phyloP scores from a whole-genome alignment of 2,797 vertebrate genomes.

The Xiphorhynchus erythropygius region DNA sequence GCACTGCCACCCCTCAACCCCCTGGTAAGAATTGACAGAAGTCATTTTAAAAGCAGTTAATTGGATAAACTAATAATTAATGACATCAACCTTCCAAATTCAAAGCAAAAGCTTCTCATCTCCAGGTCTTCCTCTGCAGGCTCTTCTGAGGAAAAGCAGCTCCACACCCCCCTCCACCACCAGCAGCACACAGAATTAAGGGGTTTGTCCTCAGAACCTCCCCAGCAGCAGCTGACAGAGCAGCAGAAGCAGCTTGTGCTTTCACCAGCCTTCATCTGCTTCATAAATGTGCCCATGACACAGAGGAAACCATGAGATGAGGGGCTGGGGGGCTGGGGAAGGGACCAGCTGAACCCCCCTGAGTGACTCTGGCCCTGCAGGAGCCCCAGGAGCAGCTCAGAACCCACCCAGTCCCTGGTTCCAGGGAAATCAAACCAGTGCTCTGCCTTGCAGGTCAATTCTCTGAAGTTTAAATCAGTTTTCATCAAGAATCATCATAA shows the following conservation, averaged over 20 bases:
- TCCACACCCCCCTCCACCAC: neutral
- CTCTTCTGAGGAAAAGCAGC: neutral
- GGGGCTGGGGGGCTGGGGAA: neutral
- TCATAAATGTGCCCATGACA: rapidly evolving
- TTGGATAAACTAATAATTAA: neutral
- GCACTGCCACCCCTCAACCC: rapidly evolving
- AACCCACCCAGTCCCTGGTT: neutral
- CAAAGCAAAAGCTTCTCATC: neutral
- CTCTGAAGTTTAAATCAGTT: neutral
- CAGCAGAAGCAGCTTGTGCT: neutral
- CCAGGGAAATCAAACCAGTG: rapidly evolving
- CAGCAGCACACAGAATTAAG: neutral
- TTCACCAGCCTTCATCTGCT: neutral
- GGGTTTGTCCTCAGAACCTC: neutral
- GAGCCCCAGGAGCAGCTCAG: neutral
- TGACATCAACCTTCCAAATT: neutral
- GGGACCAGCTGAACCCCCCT: neutral
- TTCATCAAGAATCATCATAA: too few relatives aligned
- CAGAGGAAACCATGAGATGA: neutral
- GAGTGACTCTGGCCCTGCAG: neutral
- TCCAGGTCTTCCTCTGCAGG: neutral
- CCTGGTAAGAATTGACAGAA: rapidly evolving
- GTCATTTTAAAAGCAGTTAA: neutral
- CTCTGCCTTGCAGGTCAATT: neutral
- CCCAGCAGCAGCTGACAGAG: neutral